phyloP scores from a whole-genome alignment of 1,140 invertebrate genomes.

The Saccostrea cuccullata region DNA sequence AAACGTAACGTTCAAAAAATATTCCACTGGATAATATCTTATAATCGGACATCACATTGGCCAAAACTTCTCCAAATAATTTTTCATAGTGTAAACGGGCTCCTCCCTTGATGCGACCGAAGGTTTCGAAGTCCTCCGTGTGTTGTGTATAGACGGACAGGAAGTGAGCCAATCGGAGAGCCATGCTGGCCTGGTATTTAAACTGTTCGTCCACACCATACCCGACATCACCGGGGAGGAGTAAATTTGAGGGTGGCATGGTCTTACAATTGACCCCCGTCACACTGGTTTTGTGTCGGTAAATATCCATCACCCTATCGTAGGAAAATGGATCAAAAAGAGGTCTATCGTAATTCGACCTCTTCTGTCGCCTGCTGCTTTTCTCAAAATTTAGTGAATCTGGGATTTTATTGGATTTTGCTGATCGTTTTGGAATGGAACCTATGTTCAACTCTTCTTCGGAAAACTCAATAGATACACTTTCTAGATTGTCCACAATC shows the following conservation, averaged over 20 bases:
- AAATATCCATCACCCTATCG: constrained; percentile 61
- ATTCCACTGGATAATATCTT: constrained; percentile 93
- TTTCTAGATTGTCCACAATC: neutral
- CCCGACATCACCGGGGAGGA: constrained; percentile 85
- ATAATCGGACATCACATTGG: constrained; percentile 90
- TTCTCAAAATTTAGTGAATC: neutral
- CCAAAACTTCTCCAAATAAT: constrained; percentile 83
- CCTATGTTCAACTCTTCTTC: constrained; percentile 10
- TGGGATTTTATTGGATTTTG: neutral
- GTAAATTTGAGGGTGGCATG: constrained; percentile 47
- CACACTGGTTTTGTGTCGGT: constrained; percentile 60
- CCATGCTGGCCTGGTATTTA: constrained; percentile 83
- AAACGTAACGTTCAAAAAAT: constrained; percentile 96
- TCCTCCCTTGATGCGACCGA: constrained; percentile 67
- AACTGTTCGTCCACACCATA: constrained; percentile 93
- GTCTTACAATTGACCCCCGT: constrained; percentile 61
- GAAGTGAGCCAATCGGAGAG: constrained; percentile 66
- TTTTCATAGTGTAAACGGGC: constrained; percentile 66
- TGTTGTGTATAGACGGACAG: constrained; percentile 66
- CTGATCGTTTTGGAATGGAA: neutral
- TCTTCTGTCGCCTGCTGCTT: constrained; percentile 29
- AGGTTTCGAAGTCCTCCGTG: constrained; percentile 59
- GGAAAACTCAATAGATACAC: neutral
- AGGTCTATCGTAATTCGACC: constrained; percentile 41
- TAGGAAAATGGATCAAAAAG: constrained; percentile 79